Evolutionary conservation across 35 echinoderm and acorn worm genomes (phyloP).

Genomic region (Amphiura filiformis): DNA sequence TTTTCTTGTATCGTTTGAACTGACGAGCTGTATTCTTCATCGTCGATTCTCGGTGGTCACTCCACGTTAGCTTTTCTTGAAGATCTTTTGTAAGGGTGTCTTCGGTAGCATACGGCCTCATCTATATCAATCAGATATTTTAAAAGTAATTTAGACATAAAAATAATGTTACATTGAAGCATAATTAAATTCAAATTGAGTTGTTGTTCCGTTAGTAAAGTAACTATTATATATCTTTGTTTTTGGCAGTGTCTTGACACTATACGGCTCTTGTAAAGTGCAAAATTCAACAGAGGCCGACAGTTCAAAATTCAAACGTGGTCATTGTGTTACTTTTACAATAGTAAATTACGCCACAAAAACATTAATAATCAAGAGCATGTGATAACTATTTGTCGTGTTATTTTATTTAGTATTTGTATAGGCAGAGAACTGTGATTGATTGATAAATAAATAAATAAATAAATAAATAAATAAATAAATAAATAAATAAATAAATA

Average conservation of each 20-base stretch:
- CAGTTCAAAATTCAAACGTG: too few species aligned
- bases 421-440: too few species aligned
- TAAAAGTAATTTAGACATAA: not conserved
- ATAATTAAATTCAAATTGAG: not conserved
- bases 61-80: conserved; percentile 73
- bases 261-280: too few species aligned
- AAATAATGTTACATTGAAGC: not conserved
- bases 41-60: conserved; percentile 43
- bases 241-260: not conserved
- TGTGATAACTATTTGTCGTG: too few species aligned
- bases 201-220: not conserved
- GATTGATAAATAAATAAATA: too few species aligned
- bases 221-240: not conserved
- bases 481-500: too few species aligned
- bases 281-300: too few species aligned
- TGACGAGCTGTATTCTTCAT: conserved; percentile 43
- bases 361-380: too few species aligned
- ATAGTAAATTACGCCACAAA: too few species aligned
- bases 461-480: too few species aligned
- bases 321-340: too few species aligned
- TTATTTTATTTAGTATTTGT: too few species aligned
- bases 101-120: conserved; percentile 73
- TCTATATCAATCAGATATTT: not conserved
- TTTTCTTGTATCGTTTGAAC: conserved; percentile 34
- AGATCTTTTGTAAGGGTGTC: conserved; percentile 56